Conservation (phyloP, 2,113 vertebrate genomes). For the Nestor notabilis region DNA sequence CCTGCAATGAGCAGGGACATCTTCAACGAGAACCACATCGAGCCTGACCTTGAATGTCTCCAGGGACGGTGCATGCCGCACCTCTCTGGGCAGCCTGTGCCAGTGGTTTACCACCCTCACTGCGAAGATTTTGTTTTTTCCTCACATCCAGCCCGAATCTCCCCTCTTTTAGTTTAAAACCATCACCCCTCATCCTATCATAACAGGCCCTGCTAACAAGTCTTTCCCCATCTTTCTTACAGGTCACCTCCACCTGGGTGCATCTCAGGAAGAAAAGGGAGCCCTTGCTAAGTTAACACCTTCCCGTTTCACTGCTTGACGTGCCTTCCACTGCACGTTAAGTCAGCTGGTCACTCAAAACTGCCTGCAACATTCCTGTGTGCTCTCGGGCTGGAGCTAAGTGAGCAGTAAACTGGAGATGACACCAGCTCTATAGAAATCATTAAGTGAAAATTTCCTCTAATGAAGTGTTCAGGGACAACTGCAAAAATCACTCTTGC, state of each 20-base stretch:
- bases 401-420: neutral
- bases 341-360: accelerated
- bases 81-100: neutral
- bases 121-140: neutral
- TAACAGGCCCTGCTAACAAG: neutral
- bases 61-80: neutral
- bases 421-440: neutral
- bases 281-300: accelerated
- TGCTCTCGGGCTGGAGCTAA: accelerated
- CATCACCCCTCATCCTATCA: neutral
- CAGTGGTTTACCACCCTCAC: neutral
- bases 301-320: accelerated
- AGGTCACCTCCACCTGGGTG: neutral
- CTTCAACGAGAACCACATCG: neutral
- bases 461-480: neutral
- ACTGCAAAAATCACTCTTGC: neutral
- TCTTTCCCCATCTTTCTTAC: neutral
- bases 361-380: no score
- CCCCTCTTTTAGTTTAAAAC: neutral
- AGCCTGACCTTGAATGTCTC: neutral
- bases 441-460: neutral
- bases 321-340: accelerated
- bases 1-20: neutral
- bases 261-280: no score
- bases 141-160: neutral